phyloP scores from a whole-genome alignment of 2,113 vertebrate species.

The Plecotus auritus region DNA sequence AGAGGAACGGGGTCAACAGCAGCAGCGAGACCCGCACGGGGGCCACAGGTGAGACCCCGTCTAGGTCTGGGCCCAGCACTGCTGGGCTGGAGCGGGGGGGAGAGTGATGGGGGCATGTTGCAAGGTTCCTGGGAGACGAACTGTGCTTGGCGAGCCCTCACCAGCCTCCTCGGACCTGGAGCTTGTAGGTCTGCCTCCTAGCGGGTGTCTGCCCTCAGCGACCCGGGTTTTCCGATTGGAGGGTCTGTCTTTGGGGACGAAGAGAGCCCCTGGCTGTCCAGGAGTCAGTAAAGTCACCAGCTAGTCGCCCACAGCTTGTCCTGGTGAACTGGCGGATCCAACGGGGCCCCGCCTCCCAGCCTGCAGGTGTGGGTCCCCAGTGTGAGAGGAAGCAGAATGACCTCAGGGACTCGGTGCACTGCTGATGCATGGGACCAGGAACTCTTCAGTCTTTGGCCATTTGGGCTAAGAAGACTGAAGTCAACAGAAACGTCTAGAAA shows the following conservation, averaged over 20 bases:
- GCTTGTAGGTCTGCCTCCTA: neutral
- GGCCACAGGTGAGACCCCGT: neutral
- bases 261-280: neutral
- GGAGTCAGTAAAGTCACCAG: neutral
- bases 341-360: neutral
- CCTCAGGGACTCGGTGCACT: neutral
- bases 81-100: neutral
- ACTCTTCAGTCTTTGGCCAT: neutral
- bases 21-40: fast-evolving
- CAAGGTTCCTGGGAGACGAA: neutral
- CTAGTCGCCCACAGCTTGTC: neutral
- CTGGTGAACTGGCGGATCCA: neutral
- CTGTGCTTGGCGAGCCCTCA: too few species aligned
- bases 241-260: neutral
- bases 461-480: neutral
- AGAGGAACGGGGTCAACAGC: neutral
- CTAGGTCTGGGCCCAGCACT: neutral
- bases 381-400: neutral
- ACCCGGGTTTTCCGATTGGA: neutral
- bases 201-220: neutral
- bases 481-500: neutral
- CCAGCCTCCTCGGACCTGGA: neutral
- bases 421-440: too few species aligned
- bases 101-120: too few species aligned
- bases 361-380: too few species aligned